Evolutionary conservation across 2,888 invertebrate genomes (phyloP).

Genomic region (Drosophila kuntzei): DNA sequence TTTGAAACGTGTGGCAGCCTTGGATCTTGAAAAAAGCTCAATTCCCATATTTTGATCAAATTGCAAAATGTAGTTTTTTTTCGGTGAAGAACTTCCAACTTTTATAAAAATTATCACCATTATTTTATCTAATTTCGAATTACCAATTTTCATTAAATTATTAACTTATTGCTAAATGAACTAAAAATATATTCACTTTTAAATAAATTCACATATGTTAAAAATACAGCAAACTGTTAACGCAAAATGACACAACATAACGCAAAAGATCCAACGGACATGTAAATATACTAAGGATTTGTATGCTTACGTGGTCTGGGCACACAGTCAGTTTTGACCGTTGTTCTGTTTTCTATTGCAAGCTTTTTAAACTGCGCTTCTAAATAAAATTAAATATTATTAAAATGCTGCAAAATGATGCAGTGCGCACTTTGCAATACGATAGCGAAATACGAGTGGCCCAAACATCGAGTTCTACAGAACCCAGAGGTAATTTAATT

Average conservation of each 20-base stretch:
- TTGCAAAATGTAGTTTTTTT: no score
- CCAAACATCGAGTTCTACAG: constrained; percentile 71
- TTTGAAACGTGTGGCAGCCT: background rate
- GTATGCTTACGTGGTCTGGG: constrained; percentile 11
- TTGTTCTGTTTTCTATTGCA: constrained; percentile 28
- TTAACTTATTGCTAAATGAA: no score
- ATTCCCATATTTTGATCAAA: no score
- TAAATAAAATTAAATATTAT: background rate
- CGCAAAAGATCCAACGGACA: background rate
- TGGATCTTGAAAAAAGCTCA: no score
- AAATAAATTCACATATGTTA: no score
- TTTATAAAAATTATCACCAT: no score
- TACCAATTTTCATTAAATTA: no score
- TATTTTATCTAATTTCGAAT: no score
- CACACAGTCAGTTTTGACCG: constrained; percentile 38
- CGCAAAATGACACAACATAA: constrained; percentile 15
- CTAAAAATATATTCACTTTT: no score
- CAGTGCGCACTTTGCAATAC: constrained; percentile 83
- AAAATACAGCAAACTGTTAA: no score
- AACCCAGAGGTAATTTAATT: constrained; percentile 78
- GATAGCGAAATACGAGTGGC: constrained; percentile 84
- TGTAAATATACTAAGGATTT: constrained; percentile 1
- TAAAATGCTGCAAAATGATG: constrained; percentile 84
- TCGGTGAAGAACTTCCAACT: no score
- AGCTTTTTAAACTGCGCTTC: constrained; percentile 26